Evolutionary conservation across 2,113 vertebrate genomes (phyloP).

Genomic region (Hemibagrus wyckioides): DNA sequence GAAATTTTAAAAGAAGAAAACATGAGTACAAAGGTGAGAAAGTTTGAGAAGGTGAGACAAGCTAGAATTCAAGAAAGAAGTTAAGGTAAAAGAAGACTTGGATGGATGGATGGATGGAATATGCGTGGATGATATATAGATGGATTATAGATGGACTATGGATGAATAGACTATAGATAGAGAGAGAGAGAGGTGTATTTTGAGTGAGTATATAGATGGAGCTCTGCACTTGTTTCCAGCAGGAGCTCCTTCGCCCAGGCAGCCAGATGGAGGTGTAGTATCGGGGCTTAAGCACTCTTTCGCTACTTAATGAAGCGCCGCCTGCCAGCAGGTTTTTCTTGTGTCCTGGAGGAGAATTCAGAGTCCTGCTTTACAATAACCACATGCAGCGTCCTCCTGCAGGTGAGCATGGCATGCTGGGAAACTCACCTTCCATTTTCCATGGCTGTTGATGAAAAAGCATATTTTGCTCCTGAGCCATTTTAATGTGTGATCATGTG

Average conservation of each 20-base stretch:
- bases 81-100: no score
- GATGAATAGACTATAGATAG: neutral
- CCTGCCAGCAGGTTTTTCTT: conserved; percentile 19
- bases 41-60: neutral
- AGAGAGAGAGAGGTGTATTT: conserved; percentile 1
- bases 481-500: conserved; percentile 22
- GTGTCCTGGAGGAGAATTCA: conserved; percentile 10
- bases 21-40: neutral
- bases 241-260: conserved; percentile 7
- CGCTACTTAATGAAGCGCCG: conserved; percentile 33
- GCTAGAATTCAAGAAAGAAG: neutral
- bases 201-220: neutral
- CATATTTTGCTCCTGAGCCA: neutral
- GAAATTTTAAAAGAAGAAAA: neutral
- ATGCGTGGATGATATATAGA: no score
- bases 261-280: conserved; percentile 29
- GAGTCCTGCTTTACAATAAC: neutral
- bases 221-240: neutral
- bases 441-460: neutral
- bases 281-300: conserved; percentile 19
- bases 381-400: neutral
- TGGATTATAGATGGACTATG: neutral
- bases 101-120: neutral
- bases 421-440: conserved; percentile 20
- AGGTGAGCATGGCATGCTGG: conserved; percentile 12